Percentiles rank a stretch among this genome's conserved stretches.
Conservation (phyloP, 2,113 vertebrate species). For the Cyprinodon tularosa region DNA sequence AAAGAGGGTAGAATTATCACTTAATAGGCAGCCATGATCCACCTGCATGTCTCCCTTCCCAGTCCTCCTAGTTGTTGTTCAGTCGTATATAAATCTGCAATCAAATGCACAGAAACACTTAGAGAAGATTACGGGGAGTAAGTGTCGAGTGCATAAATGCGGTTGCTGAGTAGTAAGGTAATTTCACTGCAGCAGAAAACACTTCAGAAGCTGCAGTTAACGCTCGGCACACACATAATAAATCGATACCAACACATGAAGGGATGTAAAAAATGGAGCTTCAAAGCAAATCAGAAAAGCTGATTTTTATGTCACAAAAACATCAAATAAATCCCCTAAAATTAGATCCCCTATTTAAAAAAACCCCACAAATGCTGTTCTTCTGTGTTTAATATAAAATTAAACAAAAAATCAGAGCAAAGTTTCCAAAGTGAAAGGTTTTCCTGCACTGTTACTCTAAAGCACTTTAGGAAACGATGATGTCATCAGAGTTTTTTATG, state of each 20-base stretch:
- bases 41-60: not conserved
- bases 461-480: too few relatives aligned
- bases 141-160: conserved; percentile 59
- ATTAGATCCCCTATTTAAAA: too few relatives aligned
- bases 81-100: conserved; percentile 14
- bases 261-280: not conserved
- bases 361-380: too few relatives aligned
- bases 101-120: conserved; percentile 26
- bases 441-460: too few relatives aligned
- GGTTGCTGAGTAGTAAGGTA: conserved; percentile 33
- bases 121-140: conserved; percentile 6
- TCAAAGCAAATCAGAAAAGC: not conserved
- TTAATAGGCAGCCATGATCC: conserved; percentile 10
- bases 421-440: too few relatives aligned
- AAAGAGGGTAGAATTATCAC: not conserved
- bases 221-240: conserved; percentile 12
- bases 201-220: not conserved
- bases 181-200: conserved; percentile 42
- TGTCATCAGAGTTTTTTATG: too few relatives aligned
- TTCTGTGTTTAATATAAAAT: too few relatives aligned
- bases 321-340: too few relatives aligned
- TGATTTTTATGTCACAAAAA: not conserved
- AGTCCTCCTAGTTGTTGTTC: not conserved
- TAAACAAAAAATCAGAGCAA: too few relatives aligned
- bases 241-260: not conserved